These are phyloP conservation scores for Ramphastos sulfuratus DNA, from an alignment of 2,113 vertebrate genomes.

Conservation along the genomic window DNA sequence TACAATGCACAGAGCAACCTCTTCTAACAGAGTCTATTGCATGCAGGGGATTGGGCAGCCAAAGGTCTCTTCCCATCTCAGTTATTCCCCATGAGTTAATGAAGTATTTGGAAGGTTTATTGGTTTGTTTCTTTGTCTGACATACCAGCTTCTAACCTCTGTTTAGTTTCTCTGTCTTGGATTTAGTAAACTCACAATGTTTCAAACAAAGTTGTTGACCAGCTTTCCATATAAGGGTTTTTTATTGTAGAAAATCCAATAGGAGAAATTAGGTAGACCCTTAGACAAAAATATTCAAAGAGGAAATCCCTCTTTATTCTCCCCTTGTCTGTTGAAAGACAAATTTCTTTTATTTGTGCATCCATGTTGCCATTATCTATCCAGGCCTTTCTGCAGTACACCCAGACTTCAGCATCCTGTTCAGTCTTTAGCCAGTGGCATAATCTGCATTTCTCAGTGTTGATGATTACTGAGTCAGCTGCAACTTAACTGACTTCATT, in stretches of 20 bases:
- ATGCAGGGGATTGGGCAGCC: rapidly evolving
- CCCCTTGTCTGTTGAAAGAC: background rate
- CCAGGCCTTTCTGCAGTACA: background rate
- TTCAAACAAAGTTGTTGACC: background rate
- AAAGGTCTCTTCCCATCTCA: background rate
- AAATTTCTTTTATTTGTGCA: background rate
- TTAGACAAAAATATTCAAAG: background rate
- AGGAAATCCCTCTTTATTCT: background rate
- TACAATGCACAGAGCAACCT: background rate
- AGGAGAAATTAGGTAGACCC: background rate
- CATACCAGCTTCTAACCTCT: background rate
- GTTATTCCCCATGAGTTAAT: background rate
- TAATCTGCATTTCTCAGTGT: background rate
- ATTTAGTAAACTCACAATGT: background rate
- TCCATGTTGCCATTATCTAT: background rate
- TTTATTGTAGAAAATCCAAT: background rate
- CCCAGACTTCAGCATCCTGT: background rate
- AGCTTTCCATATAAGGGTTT: rapidly evolving
- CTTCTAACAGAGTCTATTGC: background rate
- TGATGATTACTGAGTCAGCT: background rate
- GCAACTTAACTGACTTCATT: background rate
- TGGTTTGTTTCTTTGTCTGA: background rate
- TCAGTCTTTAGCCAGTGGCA: background rate
- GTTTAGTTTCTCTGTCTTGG: background rate
- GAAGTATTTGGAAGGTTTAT: background rate